These are phyloP conservation scores for Marcusenius ussheri DNA, from an alignment of 2,113 vertebrate genomes.

Conservation along the genomic window DNA sequence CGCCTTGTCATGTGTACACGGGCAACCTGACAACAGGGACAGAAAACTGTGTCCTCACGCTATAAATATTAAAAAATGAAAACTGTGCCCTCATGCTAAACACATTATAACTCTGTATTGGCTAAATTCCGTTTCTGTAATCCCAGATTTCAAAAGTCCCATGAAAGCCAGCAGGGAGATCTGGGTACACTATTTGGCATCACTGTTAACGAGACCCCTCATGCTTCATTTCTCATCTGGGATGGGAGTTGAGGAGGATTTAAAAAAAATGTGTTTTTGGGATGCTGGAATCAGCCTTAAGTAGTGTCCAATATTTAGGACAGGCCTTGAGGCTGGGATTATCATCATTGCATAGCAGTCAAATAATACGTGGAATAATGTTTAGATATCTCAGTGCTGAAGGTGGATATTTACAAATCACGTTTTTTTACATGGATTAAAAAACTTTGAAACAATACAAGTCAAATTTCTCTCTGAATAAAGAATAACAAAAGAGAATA, in stretches of 20 bases:
- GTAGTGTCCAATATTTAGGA: not conserved
- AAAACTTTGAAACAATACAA: not conserved
- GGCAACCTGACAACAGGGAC: not conserved
- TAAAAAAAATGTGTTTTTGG: not conserved
- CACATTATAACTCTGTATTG: not conserved
- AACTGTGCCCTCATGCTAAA: not conserved
- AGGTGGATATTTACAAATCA: not conserved
- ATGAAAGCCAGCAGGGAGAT: not conserved
- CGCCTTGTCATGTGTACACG: not conserved
- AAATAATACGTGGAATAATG: not conserved
- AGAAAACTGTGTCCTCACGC: not conserved
- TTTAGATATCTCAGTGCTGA: not conserved
- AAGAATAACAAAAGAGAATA: not conserved
- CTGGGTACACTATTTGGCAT: not conserved
- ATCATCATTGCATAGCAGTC: not conserved
- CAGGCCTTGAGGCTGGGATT: not conserved
- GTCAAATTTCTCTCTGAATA: not conserved
- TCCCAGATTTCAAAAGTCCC: not conserved
- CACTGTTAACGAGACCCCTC: not conserved
- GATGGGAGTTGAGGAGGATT: not conserved
- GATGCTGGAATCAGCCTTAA: not conserved
- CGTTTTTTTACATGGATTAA: not conserved
- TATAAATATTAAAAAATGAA: not conserved
- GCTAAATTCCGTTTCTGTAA: not conserved
- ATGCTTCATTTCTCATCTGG: not conserved